Conservation (phyloP, 2,888 invertebrate genomes). For the Xanthorhoe spadicearia region DNA sequence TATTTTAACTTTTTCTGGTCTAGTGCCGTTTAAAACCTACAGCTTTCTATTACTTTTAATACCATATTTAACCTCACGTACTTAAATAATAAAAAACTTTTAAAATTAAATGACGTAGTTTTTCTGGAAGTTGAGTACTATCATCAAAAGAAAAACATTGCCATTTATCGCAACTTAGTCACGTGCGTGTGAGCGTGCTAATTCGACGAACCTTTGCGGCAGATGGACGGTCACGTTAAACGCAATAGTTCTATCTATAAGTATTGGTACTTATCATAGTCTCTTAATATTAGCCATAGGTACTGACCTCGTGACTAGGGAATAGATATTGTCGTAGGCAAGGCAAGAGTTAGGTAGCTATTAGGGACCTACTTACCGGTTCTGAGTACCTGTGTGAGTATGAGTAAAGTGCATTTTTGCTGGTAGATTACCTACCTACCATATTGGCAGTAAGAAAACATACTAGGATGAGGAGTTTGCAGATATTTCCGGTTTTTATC, state of each 20-base stretch:
- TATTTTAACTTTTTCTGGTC: too few relatives aligned
- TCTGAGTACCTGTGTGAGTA: not conserved
- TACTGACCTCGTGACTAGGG: conserved; percentile 14
- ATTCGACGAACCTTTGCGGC: conserved; percentile 9
- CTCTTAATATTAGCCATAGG: conserved; percentile 18
- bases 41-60: too few relatives aligned
- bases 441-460: too few relatives aligned
- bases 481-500: not conserved
- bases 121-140: not conserved
- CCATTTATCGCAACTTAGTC: conserved; percentile 5
- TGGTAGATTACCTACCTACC: not conserved
- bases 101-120: not conserved
- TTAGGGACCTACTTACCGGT: too few relatives aligned
- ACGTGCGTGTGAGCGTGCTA: conserved; percentile 7
- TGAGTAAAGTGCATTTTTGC: not conserved
- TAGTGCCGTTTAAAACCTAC: too few relatives aligned
- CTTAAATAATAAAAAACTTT: not conserved
- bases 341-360: not conserved
- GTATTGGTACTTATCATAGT: not conserved
- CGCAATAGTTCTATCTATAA: conserved; percentile 24
- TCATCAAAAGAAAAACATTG: not conserved
- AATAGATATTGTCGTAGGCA: not conserved
- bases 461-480: not conserved
- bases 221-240: conserved; percentile 27
- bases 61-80: too few relatives aligned